Evolutionary conservation across 1,140 invertebrate genomes (phyloP).

Genomic region (Pachyrhynchus sulphureomaculatus): DNA sequence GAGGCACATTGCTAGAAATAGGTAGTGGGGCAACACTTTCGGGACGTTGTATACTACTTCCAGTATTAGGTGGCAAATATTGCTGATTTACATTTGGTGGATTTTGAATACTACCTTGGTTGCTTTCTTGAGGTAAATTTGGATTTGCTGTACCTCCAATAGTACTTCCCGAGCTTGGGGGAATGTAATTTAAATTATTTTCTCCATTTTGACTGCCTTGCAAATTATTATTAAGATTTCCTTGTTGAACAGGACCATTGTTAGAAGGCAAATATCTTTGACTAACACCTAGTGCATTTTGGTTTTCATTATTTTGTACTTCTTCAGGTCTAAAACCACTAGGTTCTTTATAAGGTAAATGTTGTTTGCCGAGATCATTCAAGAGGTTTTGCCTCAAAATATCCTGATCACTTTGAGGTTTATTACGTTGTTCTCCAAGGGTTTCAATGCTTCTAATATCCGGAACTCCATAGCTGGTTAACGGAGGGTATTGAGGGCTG

Average conservation of each 20-base stretch:
- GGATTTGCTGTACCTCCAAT: too few species aligned
- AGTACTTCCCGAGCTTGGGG: too few species aligned
- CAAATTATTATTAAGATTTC: neutral
- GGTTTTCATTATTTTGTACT: neutral
- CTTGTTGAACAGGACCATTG: neutral
- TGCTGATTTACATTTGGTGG: too few species aligned
- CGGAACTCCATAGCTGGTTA: constrained; percentile 21
- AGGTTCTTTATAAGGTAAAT: constrained; percentile 10
- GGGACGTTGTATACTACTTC: neutral
- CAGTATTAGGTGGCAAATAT: neutral
- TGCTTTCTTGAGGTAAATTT: too few species aligned
- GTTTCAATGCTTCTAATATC: constrained; percentile 18
- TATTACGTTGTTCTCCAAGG: constrained; percentile 1
- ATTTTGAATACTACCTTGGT: neutral
- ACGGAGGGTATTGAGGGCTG: neutral
- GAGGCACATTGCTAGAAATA: neutral
- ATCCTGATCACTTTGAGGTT: neutral
- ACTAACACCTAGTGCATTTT: neutral
- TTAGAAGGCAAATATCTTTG: constrained; percentile 9
- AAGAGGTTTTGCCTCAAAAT: constrained; percentile 13
- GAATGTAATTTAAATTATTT: too few species aligned
- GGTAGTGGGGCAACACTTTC: neutral
- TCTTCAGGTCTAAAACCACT: constrained; percentile 11
- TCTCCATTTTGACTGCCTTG: neutral
- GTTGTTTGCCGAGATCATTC: constrained; percentile 4